Evolutionary conservation across 2,888 invertebrate genomes (phyloP).

Genomic region (Pollenia labialis): DNA sequence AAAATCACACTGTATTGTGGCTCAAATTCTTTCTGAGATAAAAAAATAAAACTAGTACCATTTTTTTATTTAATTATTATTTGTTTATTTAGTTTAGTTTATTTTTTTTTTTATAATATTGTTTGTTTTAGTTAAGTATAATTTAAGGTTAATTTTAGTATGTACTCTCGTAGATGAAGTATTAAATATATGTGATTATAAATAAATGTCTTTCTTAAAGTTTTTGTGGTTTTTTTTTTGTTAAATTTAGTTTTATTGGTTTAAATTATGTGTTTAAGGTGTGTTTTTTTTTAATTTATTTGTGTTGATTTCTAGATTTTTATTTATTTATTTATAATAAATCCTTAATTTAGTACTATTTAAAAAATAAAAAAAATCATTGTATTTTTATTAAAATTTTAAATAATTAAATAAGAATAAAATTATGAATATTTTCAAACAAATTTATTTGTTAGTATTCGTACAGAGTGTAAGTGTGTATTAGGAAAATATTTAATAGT

Average conservation of each 20-base stretch:
- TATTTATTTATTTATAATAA: background rate
- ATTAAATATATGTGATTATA: slow-evolving; percentile 67
- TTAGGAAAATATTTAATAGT: slow-evolving; percentile 31
- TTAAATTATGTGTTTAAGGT: background rate
- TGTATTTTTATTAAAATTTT: slow-evolving; percentile 2
- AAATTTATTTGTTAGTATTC: background rate
- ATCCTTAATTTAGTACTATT: slow-evolving; percentile 6
- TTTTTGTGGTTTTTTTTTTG: slow-evolving; percentile 44
- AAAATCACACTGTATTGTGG: no score
- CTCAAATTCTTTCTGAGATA: no score
- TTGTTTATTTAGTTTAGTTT: slow-evolving; percentile 21
- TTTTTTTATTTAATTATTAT: slow-evolving; percentile 40
- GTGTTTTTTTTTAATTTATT: slow-evolving; percentile 22
- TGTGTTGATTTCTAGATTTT: background rate
- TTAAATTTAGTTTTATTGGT: slow-evolving; percentile 24
- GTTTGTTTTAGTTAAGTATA: slow-evolving; percentile 35
- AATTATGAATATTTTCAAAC: background rate
- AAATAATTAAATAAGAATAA: background rate
- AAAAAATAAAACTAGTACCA: slow-evolving; percentile 10
- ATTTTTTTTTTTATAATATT: slow-evolving; percentile 41
- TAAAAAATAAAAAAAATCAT: slow-evolving; percentile 8
- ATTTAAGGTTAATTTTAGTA: slow-evolving; percentile 25
- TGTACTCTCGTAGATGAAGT: slow-evolving; percentile 23
- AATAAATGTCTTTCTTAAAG: slow-evolving; percentile 65
- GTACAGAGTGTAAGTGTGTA: background rate